Conservation (phyloP, 1,140 invertebrate species). For the Hesperophylax magnus region DNA sequence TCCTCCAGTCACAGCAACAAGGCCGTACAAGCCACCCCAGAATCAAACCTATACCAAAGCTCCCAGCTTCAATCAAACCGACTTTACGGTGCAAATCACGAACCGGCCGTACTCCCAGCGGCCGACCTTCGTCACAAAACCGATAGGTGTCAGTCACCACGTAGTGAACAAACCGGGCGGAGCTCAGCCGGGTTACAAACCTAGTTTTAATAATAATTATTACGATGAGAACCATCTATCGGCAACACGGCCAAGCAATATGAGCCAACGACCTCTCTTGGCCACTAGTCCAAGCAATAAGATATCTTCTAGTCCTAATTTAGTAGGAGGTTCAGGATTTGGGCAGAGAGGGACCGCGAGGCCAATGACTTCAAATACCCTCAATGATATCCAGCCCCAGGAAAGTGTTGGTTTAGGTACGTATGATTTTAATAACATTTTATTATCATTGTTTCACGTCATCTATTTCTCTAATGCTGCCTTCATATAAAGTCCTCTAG, state of each 20-base stretch:
- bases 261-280: slow-evolving; percentile 60
- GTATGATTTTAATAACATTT: neutral
- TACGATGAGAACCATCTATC: slow-evolving; percentile 54
- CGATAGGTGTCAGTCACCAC: slow-evolving; percentile 68
- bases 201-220: slow-evolving; percentile 46
- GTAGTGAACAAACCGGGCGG: slow-evolving; percentile 54
- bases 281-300: slow-evolving; percentile 70
- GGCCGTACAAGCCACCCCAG: slow-evolving; percentile 59
- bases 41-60: slow-evolving; percentile 61
- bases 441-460: no score
- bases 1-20: slow-evolving; percentile 45
- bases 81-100: slow-evolving; percentile 60
- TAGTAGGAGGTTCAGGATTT: slow-evolving; percentile 59
- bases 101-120: slow-evolving; percentile 64
- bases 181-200: slow-evolving; percentile 40
- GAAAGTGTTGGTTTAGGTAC: slow-evolving; percentile 54
- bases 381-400: slow-evolving; percentile 53
- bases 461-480: no score
- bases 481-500: no score
- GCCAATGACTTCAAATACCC: slow-evolving; percentile 63
- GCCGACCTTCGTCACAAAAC: slow-evolving; percentile 71
- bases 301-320: slow-evolving; percentile 71
- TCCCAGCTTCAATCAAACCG: slow-evolving; percentile 58
- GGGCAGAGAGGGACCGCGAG: slow-evolving; percentile 61
- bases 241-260: slow-evolving; percentile 68